Conservation (phyloP, 2,113 vertebrate species). For the Rhegmatorhina hoffmannsi region DNA sequence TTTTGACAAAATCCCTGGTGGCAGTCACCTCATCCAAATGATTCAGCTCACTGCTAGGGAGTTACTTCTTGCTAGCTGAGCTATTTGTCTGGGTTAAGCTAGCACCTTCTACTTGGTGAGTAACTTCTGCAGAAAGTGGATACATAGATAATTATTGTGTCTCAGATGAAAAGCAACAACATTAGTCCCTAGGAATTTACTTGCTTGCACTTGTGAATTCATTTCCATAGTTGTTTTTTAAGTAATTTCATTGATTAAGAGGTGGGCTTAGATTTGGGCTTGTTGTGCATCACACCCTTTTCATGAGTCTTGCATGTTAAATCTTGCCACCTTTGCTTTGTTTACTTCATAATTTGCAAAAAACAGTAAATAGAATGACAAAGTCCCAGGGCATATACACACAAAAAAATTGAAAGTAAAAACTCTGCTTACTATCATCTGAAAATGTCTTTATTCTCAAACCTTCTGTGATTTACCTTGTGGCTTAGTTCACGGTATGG, state of each 20-base stretch:
- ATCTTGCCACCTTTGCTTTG: not conserved
- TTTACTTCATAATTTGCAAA: not conserved
- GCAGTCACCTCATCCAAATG: not conserved
- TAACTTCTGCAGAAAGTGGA: not conserved
- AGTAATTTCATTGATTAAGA: constrained; percentile 5
- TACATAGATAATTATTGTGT: not conserved
- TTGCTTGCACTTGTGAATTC: not conserved
- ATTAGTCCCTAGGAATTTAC: not conserved
- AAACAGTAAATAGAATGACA: not conserved
- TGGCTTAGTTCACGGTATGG: not conserved
- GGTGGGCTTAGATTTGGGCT: not conserved
- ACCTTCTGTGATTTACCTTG: not conserved
- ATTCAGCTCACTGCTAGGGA: not conserved
- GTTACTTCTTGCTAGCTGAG: not conserved
- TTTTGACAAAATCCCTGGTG: not conserved
- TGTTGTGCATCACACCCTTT: not conserved
- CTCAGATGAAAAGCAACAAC: not conserved
- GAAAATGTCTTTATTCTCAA: constrained; percentile 2
- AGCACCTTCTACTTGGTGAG: not conserved
- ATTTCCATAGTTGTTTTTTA: not conserved
- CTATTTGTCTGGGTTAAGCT: not conserved
- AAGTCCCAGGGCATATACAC: not conserved
- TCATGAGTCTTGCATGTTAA: not conserved
- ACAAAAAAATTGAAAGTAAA: not conserved
- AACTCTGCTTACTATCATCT: not conserved